Percentiles rank a stretch among this genome's conserved stretches.
Conservation (phyloP, 2,113 vertebrate species). For the Callorhinus ursinus region DNA sequence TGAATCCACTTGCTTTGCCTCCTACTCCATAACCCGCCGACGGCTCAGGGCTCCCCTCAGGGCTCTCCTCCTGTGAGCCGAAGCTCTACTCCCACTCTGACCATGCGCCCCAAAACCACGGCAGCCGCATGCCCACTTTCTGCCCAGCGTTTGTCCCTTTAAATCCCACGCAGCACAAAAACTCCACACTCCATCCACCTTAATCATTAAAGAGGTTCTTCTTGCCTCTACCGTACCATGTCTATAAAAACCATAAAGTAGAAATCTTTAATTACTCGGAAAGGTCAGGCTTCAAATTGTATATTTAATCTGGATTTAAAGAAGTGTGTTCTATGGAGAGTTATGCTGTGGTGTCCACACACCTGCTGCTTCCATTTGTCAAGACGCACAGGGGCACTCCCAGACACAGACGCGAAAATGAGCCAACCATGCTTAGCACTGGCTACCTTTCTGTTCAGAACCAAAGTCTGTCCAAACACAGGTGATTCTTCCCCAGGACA, state of each 20-base stretch:
- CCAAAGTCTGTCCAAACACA: neutral
- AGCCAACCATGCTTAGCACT: neutral
- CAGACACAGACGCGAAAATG: neutral
- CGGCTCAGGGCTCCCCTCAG: neutral
- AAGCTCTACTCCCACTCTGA: fast-evolving
- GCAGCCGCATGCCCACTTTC: fast-evolving
- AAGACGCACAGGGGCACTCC: neutral
- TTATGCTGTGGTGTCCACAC: conserved; percentile 71
- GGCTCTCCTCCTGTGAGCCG: fast-evolving
- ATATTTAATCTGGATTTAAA: conserved; percentile 83
- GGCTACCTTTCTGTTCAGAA: fast-evolving
- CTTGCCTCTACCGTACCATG: conserved; percentile 12
- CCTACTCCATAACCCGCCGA: fast-evolving
- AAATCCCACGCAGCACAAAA: neutral
- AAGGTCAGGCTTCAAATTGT: conserved; percentile 82
- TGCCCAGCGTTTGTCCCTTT: neutral
- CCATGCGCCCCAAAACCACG: fast-evolving
- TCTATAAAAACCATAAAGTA: conserved; percentile 62
- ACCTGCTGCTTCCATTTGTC: conserved; percentile 75
- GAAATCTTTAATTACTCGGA: conserved; percentile 82
- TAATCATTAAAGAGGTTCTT: conserved; percentile 21
- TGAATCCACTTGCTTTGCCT: no score
- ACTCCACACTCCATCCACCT: neutral
- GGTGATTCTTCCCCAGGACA: neutral
- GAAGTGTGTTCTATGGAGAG: conserved; percentile 73